Base-by-base conservation (phyloP, 2,113 vertebrate genomes). In the Oryzias javanicus region DNA sequence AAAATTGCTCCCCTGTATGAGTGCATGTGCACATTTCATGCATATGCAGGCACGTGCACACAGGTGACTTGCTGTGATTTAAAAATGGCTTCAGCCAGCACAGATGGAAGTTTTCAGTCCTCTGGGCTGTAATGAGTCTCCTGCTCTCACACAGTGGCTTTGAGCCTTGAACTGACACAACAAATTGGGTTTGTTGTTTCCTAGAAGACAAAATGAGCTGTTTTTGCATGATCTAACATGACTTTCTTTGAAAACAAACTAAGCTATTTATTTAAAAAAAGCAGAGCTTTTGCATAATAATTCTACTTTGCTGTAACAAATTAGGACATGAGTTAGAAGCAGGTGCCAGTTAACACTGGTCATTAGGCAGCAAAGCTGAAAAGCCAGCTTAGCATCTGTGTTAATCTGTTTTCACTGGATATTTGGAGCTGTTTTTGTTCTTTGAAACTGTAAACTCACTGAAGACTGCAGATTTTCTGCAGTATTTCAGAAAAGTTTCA, bases 341-440 rank as follows among this genome's bases (percentile, higher is more conserved):
- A 55, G 60, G 40, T 57, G 57, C 64, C 52, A 8, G 52, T 49
- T 52, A 69, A 74, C 14, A 24, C 56, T 56, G 49, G 54, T 72
- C 60, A 63, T 59, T 41, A 53, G 67, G 46, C 60, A 60, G 42
- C 8, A 51, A 41, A 55, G 44, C 59, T 52, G 47, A 56, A 77
- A 77, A 73, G 64, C 49, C 59, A 60, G 56, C 65, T 71, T 66
- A 76, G 60, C 74, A 22, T 74, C 57, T 47, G 49, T 19, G 44
- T 47, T 55, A 67, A 49, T 67, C 73, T 27, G 29, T 57, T 49
- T 55, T 42, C 13, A 25, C 58, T 60, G 53, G 74, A 74, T 74
- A 61, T 75, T 74, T 79, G 67, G 58, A 4, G 22, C 22, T 48
- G 50, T 19, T 49, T 42, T 22, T 56, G 63, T 35, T 72, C 22